phyloP scores from a whole-genome alignment of 2,797 vertebrate species.

The Esox masquinongy region DNA sequence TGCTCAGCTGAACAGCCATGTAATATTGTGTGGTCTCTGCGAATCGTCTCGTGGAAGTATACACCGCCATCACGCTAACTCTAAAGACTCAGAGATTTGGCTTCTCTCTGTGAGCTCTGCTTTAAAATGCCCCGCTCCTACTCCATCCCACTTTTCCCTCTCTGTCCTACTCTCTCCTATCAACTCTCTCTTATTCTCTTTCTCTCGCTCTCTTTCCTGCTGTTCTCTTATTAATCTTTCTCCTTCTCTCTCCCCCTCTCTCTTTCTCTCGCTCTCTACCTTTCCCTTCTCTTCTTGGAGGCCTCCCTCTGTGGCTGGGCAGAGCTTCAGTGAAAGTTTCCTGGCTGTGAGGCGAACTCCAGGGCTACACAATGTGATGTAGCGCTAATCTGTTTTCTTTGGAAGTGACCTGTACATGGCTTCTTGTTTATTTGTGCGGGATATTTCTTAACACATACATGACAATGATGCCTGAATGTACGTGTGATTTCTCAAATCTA shows the following conservation, averaged over 20 bases:
- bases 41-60: background rate
- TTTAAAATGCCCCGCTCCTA: background rate
- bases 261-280: background rate
- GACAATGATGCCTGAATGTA: background rate
- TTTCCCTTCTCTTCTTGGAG: background rate
- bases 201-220: background rate
- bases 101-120: background rate
- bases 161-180: background rate
- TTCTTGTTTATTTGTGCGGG: background rate
- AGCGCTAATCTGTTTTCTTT: background rate
- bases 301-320: background rate
- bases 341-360: constrained; percentile 1
- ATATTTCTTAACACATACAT: background rate
- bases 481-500: background rate
- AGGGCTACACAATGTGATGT: background rate
- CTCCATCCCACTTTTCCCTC: background rate
- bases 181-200: background rate
- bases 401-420: background rate
- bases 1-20: background rate
- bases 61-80: background rate
- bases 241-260: background rate
- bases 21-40: background rate
- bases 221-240: background rate
- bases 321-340: background rate
- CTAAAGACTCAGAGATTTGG: background rate